Evolutionary conservation across 2,113 vertebrate genomes (phyloP).

Genomic region (Tyrannus savana): DNA sequence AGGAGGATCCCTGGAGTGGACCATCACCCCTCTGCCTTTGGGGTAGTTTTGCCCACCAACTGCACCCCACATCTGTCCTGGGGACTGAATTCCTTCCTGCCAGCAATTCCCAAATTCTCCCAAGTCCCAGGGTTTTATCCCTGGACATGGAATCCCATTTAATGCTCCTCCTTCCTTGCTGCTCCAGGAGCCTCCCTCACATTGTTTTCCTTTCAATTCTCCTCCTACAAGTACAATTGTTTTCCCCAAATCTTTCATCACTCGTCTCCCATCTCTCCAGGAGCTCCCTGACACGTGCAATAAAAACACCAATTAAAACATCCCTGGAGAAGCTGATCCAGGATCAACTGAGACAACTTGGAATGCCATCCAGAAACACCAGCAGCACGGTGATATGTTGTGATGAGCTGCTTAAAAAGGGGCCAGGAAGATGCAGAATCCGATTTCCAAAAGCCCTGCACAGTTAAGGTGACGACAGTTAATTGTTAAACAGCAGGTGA

Average conservation of each 20-base stretch:
- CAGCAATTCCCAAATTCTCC: not conserved
- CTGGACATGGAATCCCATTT: not conserved
- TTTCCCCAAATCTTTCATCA: not conserved
- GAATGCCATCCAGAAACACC: not conserved
- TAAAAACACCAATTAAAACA: not conserved
- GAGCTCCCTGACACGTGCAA: not conserved
- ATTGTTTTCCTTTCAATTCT: not conserved
- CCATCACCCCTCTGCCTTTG: not conserved
- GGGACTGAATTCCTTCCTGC: not conserved
- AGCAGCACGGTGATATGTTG: not conserved
- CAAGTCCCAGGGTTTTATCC: not conserved
- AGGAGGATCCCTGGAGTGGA: accelerated
- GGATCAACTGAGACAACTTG: not conserved
- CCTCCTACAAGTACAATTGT: not conserved
- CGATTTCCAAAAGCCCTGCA: not conserved
- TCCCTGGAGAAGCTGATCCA: not conserved
- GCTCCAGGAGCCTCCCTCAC: not conserved
- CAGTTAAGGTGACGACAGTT: not conserved
- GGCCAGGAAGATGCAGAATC: not conserved
- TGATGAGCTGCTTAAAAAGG: not conserved
- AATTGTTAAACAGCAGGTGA: not conserved
- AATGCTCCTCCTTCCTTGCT: not conserved
- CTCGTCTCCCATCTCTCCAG: not conserved
- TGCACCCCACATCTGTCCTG: not conserved
- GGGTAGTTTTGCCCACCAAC: accelerated